These are phyloP conservation scores for Ranitomeya imitator DNA, from an alignment of 2,113 vertebrate genomes.

Conservation along the genomic window DNA sequence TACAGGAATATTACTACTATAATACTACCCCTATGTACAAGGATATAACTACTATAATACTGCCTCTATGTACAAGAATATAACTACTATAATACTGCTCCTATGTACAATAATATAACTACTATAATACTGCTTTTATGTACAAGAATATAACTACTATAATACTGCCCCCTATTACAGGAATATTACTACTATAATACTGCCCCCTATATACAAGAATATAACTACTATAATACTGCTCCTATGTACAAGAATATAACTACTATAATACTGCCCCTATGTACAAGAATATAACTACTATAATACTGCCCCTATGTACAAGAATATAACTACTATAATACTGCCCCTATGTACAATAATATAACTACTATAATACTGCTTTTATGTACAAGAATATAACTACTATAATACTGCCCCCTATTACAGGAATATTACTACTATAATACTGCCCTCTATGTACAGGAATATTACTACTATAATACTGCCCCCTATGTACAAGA, in stretches of 20 bases:
- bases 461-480: constrained; percentile 4
- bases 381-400: constrained; percentile 9
- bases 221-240: neutral
- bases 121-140: no score
- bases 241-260: neutral
- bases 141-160: neutral
- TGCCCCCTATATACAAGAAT: neutral
- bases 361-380: neutral
- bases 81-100: neutral
- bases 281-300: neutral
- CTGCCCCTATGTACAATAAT: no score
- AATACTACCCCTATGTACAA: neutral
- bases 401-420: neutral
- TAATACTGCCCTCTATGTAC: neutral
- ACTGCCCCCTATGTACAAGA: neutral
- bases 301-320: neutral
- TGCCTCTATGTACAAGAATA: neutral
- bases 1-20: neutral
- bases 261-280: no score
- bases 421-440: constrained; percentile 9
- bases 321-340: no score
- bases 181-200: no score
- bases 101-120: neutral
- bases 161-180: neutral
- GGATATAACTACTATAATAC: no score